phyloP scores from a whole-genome alignment of 2,113 vertebrate genomes.

The Seriola quinqueradiata region DNA sequence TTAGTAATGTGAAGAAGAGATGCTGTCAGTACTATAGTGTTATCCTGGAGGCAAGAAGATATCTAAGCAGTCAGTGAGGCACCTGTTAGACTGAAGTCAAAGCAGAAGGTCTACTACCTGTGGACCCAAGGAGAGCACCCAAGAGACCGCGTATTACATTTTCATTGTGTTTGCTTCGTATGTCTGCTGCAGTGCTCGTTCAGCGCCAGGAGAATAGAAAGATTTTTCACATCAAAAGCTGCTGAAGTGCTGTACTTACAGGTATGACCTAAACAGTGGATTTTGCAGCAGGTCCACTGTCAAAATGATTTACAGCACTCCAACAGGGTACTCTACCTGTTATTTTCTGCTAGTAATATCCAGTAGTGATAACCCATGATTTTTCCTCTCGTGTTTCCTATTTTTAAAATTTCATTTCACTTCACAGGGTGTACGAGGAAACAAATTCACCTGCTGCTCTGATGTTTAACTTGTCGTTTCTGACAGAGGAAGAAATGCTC shows the following conservation, averaged over 20 bases:
- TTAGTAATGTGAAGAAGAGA: not conserved
- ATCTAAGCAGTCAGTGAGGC: slow-evolving; percentile 1
- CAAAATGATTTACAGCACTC: slow-evolving; percentile 58
- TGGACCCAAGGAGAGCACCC: slow-evolving; percentile 9
- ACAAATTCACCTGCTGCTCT: slow-evolving; percentile 12
- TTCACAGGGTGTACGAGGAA: slow-evolving; percentile 5
- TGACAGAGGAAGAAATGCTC: not conserved
- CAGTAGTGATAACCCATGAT: slow-evolving; percentile 13
- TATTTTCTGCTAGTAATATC: slow-evolving; percentile 27
- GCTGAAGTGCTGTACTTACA: slow-evolving; percentile 59
- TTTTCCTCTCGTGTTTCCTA: slow-evolving; percentile 36
- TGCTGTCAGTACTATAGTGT: not conserved
- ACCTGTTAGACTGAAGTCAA: slow-evolving; percentile 32
- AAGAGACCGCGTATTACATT: slow-evolving; percentile 34
- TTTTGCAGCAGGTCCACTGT: slow-evolving; percentile 50
- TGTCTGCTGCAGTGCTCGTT: slow-evolving; percentile 17
- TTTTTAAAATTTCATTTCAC: slow-evolving; percentile 13
- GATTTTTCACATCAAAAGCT: slow-evolving; percentile 64
- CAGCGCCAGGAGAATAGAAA: slow-evolving; percentile 52
- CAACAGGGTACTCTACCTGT: slow-evolving; percentile 18
- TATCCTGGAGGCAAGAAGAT: slow-evolving; percentile 12
- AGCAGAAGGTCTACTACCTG: slow-evolving; percentile 51
- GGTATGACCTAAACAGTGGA: slow-evolving; percentile 51
- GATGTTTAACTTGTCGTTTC: not conserved
- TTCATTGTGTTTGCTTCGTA: slow-evolving; percentile 47